These are phyloP conservation scores for Corynorhinus townsendii DNA, from an alignment of 2,113 vertebrate genomes.

Conservation along the genomic window DNA sequence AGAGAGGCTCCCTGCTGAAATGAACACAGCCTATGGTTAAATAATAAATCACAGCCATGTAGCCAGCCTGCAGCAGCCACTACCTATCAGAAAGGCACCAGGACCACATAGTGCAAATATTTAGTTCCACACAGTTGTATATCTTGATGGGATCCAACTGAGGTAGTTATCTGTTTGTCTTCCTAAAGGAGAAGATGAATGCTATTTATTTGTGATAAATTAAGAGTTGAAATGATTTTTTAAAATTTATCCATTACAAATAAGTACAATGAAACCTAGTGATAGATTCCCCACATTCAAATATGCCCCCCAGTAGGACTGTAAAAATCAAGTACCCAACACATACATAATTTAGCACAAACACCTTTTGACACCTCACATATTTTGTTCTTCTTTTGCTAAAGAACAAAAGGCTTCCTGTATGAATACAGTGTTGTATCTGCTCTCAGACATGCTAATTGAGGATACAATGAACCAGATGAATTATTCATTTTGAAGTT, in stretches of 20 bases:
- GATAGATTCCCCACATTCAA: neutral
- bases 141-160: slow-evolving; percentile 11
- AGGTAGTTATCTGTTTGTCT: neutral
- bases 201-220: slow-evolving; percentile 22
- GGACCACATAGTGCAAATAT: slow-evolving; percentile 39
- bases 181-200: slow-evolving; percentile 24
- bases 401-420: slow-evolving; percentile 60
- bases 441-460: slow-evolving; percentile 48
- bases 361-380: slow-evolving; percentile 32
- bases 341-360: slow-evolving; percentile 62
- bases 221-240: neutral
- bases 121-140: neutral
- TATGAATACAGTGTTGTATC: neutral
- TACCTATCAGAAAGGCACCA: slow-evolving; percentile 48
- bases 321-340: neutral
- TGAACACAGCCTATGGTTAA: slow-evolving; percentile 78
- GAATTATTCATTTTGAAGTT: slow-evolving; percentile 67
- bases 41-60: slow-evolving; percentile 82
- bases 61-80: slow-evolving; percentile 60
- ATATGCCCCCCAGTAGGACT: neutral
- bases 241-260: slow-evolving; percentile 8
- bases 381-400: slow-evolving; percentile 17
- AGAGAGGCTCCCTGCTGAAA: slow-evolving; percentile 76
- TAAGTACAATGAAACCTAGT: neutral
- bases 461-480: slow-evolving; percentile 42